Conservation (phyloP, 2,113 vertebrate genomes). For the Tragelaphus strepsiceros region DNA sequence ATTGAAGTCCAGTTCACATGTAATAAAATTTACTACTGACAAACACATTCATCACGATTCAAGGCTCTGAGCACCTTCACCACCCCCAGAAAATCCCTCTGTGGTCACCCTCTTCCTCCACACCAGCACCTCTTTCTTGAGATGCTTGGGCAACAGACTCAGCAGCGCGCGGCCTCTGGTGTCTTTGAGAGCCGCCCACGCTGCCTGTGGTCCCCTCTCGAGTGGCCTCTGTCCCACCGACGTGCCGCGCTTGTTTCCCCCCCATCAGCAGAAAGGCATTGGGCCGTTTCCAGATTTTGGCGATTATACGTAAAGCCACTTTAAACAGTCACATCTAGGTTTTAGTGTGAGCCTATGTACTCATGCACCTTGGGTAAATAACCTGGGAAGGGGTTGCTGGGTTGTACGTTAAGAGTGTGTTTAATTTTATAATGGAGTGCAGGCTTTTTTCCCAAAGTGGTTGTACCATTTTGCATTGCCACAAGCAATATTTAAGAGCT, state of each 20-base stretch:
- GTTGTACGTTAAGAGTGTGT: neutral
- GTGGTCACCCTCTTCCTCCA: neutral
- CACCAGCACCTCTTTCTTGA: neutral
- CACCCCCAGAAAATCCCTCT: neutral
- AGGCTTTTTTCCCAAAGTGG: neutral
- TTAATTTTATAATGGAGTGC: neutral
- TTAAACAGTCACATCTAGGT: too few relatives aligned
- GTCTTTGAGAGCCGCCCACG: fast-evolving
- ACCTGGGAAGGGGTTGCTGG: neutral
- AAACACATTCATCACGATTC: too few relatives aligned
- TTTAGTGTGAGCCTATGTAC: neutral
- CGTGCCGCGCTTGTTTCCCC: fast-evolving
- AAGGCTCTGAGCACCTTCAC: neutral
- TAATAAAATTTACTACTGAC: neutral
- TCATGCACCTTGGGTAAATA: neutral
- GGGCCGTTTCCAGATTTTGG: neutral
- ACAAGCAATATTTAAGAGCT: too few relatives aligned
- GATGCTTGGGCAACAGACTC: fast-evolving
- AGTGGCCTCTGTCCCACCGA: fast-evolving
- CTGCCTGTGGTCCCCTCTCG: neutral
- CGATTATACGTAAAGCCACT: neutral
- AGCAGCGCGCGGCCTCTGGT: fast-evolving
- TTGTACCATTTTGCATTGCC: neutral
- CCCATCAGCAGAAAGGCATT: neutral
- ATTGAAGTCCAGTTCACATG: neutral